Conservation (phyloP, 2,113 vertebrate species). For the Cairina moschata region DNA sequence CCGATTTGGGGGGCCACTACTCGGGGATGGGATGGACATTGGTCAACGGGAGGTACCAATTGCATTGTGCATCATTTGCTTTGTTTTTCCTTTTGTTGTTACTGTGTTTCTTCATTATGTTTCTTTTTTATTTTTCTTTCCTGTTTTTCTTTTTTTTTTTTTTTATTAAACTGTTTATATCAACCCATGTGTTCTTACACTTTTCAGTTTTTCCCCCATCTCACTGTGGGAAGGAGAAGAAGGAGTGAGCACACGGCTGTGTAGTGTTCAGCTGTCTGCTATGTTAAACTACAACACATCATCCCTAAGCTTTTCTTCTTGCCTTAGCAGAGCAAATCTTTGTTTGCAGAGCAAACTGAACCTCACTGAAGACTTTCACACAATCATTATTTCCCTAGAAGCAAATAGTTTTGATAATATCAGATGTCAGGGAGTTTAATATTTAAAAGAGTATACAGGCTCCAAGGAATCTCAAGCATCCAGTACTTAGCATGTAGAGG, state of each 20-base stretch:
- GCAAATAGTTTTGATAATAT: not conserved
- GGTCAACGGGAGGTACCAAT: not conserved
- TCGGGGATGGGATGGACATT: not conserved
- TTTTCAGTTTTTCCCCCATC: no score
- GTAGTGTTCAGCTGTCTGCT: no score
- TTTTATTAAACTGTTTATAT: no score
- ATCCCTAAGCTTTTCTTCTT: rapidly evolving
- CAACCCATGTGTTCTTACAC: no score
- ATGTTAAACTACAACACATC: not conserved
- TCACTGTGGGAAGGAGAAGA: no score
- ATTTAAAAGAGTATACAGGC: not conserved
- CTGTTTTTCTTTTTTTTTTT: not conserved
- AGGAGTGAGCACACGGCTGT: no score
- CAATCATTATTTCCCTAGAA: not conserved
- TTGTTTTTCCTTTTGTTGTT: no score
- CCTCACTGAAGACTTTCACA: not conserved
- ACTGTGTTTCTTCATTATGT: no score
- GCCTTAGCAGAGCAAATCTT: not conserved
- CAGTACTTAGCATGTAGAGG: rapidly evolving
- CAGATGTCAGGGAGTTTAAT: not conserved
- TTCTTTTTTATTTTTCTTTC: no score
- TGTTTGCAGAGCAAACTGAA: not conserved
- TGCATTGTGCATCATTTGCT: no score
- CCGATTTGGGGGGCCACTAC: no score
- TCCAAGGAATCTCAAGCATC: not conserved